These are phyloP conservation scores for Enteromius fasciolatus DNA, from an alignment of 2,797 vertebrate species.

Conservation along the genomic window DNA sequence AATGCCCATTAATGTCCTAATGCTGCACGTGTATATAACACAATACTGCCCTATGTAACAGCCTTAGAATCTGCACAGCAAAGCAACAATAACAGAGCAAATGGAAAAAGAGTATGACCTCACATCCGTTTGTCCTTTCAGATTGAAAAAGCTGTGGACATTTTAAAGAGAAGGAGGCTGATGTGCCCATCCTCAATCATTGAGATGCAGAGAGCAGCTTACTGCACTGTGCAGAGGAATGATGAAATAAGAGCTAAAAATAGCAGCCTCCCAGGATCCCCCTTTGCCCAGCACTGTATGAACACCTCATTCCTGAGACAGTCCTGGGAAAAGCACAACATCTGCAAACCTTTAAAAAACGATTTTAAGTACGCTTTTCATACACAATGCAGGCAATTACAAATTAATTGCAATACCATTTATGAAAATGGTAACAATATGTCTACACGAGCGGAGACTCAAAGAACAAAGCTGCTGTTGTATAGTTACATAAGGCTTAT, in stretches of 20 bases:
- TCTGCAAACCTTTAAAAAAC: conserved; percentile 5
- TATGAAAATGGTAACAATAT: neutral
- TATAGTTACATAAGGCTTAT: neutral
- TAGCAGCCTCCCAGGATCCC: conserved; percentile 82
- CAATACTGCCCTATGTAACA: neutral
- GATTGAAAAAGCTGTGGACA: neutral
- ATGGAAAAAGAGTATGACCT: neutral
- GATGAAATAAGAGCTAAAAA: conserved; percentile 83
- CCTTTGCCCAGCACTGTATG: conserved; percentile 73
- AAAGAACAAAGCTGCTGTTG: neutral
- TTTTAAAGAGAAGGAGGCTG: conserved; percentile 29
- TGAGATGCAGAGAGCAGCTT: conserved; percentile 77
- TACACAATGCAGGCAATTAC: no score
- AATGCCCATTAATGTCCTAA: conserved; percentile 44
- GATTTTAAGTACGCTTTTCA: conserved; percentile 8
- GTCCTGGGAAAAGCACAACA: conserved; percentile 39
- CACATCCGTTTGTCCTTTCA: neutral
- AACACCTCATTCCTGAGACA: conserved; percentile 71
- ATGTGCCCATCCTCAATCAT: conserved; percentile 67
- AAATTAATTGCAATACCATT: neutral
- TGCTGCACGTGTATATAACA: conserved; percentile 28
- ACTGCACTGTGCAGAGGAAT: conserved; percentile 72
- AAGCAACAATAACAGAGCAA: neutral
- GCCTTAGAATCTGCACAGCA: conserved; percentile 1
- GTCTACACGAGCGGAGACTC: neutral